A percentile compares a stretch with the other conserved stretches of the same genome.
Conservation (phyloP, 2,113 vertebrate genomes). For the Pleuronectes platessa region DNA sequence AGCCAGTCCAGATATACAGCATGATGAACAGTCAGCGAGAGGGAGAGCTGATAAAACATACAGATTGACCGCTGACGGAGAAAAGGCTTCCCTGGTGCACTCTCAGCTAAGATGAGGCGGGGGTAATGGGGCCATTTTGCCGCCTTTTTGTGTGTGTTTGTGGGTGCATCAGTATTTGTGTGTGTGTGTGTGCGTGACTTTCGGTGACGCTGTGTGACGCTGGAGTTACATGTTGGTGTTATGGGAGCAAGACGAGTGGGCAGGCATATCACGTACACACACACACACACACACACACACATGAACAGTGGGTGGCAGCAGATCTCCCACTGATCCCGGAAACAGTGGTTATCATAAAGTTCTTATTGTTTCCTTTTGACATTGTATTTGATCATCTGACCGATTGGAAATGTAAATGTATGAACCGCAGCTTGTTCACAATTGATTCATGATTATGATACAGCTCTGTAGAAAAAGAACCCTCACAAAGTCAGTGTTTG, state of each 20-base stretch:
- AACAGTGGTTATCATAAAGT: constrained; percentile 26
- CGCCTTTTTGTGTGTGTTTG: constrained; percentile 10
- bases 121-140: constrained; percentile 10
- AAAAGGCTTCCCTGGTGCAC: constrained; percentile 52
- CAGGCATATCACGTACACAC: background rate
- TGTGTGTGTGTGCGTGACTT: constrained; percentile 8
- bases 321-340: constrained; percentile 24
- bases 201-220: constrained; percentile 61
- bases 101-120: constrained; percentile 6
- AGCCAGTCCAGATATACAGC: constrained; percentile 56
- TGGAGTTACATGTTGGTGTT: constrained; percentile 21
- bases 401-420: constrained; percentile 2
- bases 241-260: constrained; percentile 18
- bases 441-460: constrained; percentile 32
- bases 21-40: constrained; percentile 23
- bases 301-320: background rate
- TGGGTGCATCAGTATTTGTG: constrained; percentile 9
- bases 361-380: constrained; percentile 19
- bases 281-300: background rate
- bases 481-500: constrained; percentile 25
- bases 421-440: constrained; percentile 36
- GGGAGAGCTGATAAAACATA: constrained; percentile 12
- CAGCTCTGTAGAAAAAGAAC: constrained; percentile 40
- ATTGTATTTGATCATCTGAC: constrained; percentile 11
- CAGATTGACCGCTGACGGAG: constrained; percentile 12